phyloP scores from a whole-genome alignment of 2,113 vertebrate genomes.

The Tylochromis polylepis region DNA sequence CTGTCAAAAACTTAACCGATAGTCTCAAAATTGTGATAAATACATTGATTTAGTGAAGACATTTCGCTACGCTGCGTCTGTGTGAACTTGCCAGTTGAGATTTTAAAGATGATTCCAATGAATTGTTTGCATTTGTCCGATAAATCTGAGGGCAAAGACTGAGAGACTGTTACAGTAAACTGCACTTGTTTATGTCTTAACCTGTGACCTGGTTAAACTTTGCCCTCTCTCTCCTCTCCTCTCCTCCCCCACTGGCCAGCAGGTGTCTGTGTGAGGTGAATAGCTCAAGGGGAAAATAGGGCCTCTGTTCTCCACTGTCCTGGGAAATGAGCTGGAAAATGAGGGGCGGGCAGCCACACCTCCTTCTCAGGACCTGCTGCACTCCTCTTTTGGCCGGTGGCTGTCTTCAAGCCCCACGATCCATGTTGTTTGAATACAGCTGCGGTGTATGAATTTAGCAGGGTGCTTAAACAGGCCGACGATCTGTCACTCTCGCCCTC shows the following conservation, averaged over 20 bases:
- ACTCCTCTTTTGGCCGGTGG: slow-evolving; percentile 25
- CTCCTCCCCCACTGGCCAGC: slow-evolving; percentile 42
- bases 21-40: background rate
- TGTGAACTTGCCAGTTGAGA: background rate
- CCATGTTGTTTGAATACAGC: slow-evolving; percentile 73
- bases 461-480: slow-evolving; percentile 68
- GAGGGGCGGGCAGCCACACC: slow-evolving; percentile 67
- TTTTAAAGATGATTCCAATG: background rate
- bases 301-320: slow-evolving; percentile 68
- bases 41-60: background rate
- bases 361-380: slow-evolving; percentile 50
- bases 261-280: slow-evolving; percentile 71
- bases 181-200: slow-evolving; percentile 8
- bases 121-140: background rate
- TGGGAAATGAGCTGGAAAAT: slow-evolving; percentile 79
- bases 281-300: slow-evolving; percentile 45
- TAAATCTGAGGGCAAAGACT: background rate
- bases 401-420: background rate
- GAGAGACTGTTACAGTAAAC: background rate
- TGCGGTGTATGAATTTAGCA: slow-evolving; percentile 75
- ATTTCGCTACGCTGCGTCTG: background rate
- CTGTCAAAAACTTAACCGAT: background rate
- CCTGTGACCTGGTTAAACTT: slow-evolving; percentile 55
- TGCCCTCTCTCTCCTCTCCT: background rate
- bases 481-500: slow-evolving; percentile 50